Evolutionary conservation across 2,113 vertebrate species (phyloP).

Genomic region (Nothoprocta perdicaria): DNA sequence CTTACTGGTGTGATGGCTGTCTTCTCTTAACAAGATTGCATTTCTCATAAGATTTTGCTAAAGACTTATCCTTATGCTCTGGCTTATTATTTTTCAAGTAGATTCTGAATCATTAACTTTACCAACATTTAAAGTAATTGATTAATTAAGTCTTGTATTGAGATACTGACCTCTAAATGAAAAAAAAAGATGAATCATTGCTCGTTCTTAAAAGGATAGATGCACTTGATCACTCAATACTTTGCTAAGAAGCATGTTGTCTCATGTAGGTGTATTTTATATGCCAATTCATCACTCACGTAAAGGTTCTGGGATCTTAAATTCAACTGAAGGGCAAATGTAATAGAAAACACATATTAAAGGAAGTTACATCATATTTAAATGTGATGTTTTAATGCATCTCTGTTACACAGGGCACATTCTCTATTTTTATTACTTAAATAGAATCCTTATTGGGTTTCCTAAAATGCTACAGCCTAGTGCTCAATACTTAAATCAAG

Average conservation of each 20-base stretch:
- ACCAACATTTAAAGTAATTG: not conserved
- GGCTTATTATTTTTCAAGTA: not conserved
- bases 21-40: not conserved
- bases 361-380: not conserved
- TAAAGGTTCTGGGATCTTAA: not conserved
- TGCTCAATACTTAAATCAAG: not conserved
- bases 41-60: not conserved
- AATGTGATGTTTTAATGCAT: not conserved
- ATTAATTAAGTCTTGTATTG: not conserved
- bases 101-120: not conserved
- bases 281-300: not conserved
- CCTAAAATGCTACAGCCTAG: not conserved
- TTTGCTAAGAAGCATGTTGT: not conserved
- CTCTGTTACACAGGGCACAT: not conserved
- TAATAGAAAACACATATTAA: not conserved
- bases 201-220: not conserved
- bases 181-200: not conserved
- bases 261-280: not conserved
- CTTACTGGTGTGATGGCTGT: not conserved
- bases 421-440: constrained; percentile 20
- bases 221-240: not conserved
- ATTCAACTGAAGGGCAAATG: not conserved
- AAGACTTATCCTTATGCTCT: not conserved
- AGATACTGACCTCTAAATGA: not conserved
- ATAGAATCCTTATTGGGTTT: not conserved